A percentile compares a stretch with the other conserved stretches of the same genome.
phyloP scores from a whole-genome alignment of 2,113 vertebrate genomes.

The Gymnorhina tibicen region DNA sequence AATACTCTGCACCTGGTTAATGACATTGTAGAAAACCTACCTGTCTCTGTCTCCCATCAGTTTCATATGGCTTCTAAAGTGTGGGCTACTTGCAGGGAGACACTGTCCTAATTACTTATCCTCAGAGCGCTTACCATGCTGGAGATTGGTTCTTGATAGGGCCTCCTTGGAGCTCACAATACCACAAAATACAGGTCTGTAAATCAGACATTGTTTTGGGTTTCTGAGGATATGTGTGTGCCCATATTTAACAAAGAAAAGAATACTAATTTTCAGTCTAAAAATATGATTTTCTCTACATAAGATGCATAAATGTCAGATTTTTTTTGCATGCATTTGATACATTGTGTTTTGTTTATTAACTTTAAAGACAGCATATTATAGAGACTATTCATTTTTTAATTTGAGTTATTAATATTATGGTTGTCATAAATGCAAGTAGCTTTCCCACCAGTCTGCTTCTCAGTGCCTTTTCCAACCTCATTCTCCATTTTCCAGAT shows the following conservation, averaged over 20 bases:
- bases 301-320: not conserved
- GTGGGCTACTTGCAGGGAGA: not conserved
- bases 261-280: not conserved
- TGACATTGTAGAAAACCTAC: not conserved
- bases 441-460: not conserved
- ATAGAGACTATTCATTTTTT: not conserved
- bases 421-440: accelerated
- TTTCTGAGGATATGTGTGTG: not conserved
- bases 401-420: not conserved
- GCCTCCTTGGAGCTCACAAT: not conserved
- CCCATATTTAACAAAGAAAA: not conserved
- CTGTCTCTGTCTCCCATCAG: not conserved
- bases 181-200: not conserved
- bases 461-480: not conserved
- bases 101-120: not conserved
- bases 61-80: not conserved
- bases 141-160: not conserved
- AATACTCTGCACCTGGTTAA: not conserved
- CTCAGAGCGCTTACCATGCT: not conserved
- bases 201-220: not conserved
- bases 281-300: not conserved
- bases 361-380: not conserved
- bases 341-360: not conserved
- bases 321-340: not conserved
- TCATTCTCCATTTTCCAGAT: not conserved